Evolutionary conservation across 2,888 invertebrate genomes (phyloP).

Genomic region (Serripes groenlandicus): DNA sequence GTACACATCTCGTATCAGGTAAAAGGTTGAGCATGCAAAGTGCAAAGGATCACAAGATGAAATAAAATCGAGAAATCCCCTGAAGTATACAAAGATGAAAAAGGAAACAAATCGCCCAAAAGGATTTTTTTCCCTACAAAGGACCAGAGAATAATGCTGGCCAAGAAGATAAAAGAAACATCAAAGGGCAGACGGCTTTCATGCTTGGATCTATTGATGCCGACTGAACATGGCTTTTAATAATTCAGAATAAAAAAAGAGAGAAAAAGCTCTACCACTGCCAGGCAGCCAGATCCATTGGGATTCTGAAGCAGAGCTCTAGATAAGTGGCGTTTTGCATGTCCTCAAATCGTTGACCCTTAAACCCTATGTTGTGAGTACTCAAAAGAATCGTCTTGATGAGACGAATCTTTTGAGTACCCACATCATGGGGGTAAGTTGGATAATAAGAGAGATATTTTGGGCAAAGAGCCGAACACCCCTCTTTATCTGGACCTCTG

Average conservation of each 20-base stretch:
- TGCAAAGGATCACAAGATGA: background rate
- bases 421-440: no score
- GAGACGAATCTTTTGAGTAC: no score
- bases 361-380: no score
- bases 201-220: conserved; percentile 28
- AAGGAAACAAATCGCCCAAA: conserved; percentile 24
- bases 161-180: conserved; percentile 22
- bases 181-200: conserved; percentile 5
- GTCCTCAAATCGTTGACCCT: no score
- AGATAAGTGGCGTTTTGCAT: no score
- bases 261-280: background rate
- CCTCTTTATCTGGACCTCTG: no score
- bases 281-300: no score
- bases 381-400: no score
- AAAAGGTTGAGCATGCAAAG: background rate
- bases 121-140: conserved; percentile 23
- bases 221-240: conserved; percentile 16
- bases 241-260: conserved; percentile 12
- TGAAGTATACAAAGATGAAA: conserved; percentile 15
- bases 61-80: conserved; percentile 6
- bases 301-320: no score
- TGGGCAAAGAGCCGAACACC: no score
- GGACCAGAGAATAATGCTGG: conserved; percentile 9
- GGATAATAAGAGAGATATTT: no score
- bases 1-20: no score